Base-by-base conservation (phyloP, 2,888 invertebrate genomes). In the Pheosia tremula region DNA sequence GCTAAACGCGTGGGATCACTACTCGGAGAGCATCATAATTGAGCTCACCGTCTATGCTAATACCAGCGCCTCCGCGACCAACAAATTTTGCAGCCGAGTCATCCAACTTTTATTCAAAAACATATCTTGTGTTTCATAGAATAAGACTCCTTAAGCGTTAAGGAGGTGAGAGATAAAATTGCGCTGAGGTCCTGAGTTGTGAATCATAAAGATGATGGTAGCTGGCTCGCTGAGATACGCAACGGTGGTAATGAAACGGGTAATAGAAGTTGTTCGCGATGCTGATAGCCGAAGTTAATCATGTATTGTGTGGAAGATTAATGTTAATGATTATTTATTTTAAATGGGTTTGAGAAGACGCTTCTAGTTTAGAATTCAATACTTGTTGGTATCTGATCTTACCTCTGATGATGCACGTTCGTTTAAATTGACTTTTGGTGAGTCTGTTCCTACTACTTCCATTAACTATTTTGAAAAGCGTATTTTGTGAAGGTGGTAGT, bases 41-140 rank as follows among this genome's bases (percentile, higher is more conserved):
- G 86, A 82, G 79, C 80, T 74, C 72, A 76, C 81, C 79, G 83
- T 83, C 83, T 87, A 85, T 87, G 83, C 79, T 83, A 85, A 87
- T 84, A 79, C 76, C 64, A 71, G 66, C 77, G 64, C 62, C 62
- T 66, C 66, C 68, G 75, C 71, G 69, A 79, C 77, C 69, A 72
- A 63, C 63, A 69, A 64, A 68, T 61, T 62, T 64, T 60, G 63
- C 65, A 63, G 54, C 59, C 9, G 49, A 53, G 57, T 50, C 54
- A 54, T 1, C 45, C 45, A 53, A 10, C 13, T 8, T 24, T 36
- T 39, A 47, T 11, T 10, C 39, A 39, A 58, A 58, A 62, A 54
- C 50, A 47, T 36, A 8, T 13, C 47, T 53, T 60, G 53, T 11
- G 8, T 10, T 13, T 47, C 1, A 50, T 45, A 54, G 4, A 7